phyloP scores from a whole-genome alignment of 2,113 vertebrate species.

The Phasianus colchicus region DNA sequence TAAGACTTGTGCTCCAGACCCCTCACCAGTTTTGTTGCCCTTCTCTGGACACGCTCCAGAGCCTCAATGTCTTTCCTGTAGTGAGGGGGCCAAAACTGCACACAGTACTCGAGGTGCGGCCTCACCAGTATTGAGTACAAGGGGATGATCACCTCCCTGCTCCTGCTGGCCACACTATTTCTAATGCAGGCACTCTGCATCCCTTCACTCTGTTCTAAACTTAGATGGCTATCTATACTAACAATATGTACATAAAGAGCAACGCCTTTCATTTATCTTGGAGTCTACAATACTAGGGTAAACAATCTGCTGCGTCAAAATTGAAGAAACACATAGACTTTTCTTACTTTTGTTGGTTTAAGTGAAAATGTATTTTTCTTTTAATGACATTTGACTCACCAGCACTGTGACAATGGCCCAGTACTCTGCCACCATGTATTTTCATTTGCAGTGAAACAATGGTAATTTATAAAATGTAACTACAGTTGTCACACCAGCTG shows the following conservation, averaged over 20 bases:
- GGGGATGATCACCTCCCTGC: no score
- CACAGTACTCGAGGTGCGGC: no score
- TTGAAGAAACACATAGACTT: not conserved
- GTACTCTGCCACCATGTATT: constrained; percentile 15
- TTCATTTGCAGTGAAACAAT: constrained; percentile 48
- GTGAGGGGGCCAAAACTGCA: no score
- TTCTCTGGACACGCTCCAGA: no score
- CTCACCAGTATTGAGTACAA: no score
- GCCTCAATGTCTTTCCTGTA: no score
- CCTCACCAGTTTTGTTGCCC: no score
- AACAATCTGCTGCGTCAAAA: not conserved
- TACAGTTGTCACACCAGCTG: constrained; percentile 40
- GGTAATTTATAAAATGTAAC: constrained; percentile 58
- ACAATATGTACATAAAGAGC: not conserved
- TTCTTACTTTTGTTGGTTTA: not conserved
- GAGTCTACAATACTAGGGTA: not conserved
- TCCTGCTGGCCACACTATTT: no score
- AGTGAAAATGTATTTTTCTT: not conserved
- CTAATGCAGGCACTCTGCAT: no score
- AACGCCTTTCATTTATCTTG: not conserved
- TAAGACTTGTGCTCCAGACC: no score
- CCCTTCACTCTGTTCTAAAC: not conserved
- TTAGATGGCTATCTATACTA: not conserved
- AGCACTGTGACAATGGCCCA: not conserved
- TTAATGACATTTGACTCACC: not conserved